Conservation (phyloP, 2,797 vertebrate genomes). For the Chrysolophus pictus region DNA sequence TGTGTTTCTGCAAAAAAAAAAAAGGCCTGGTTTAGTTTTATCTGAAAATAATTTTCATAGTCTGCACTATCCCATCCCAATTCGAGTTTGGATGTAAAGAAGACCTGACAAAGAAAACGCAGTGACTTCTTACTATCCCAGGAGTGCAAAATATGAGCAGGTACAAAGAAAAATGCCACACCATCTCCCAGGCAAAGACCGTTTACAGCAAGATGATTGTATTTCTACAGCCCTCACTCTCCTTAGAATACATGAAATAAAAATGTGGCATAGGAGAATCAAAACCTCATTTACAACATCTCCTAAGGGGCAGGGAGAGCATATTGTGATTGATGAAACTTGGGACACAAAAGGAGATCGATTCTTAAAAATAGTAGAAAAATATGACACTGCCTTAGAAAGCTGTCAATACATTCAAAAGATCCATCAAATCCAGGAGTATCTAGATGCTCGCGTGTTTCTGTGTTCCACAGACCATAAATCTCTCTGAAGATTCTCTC, state of each 20-base stretch:
- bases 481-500: not conserved
- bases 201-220: not conserved
- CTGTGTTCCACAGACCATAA: not conserved
- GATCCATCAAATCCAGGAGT: not conserved
- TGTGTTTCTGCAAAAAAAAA: not conserved
- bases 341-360: not conserved
- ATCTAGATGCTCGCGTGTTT: not conserved
- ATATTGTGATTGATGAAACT: not conserved
- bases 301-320: not conserved
- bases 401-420: not conserved
- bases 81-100: not conserved
- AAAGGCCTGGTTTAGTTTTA: not conserved
- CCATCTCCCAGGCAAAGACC: not conserved
- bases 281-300: not conserved
- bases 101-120: not conserved
- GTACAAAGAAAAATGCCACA: not conserved
- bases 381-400: not conserved
- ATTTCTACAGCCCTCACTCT: not conserved
- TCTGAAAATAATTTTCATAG: not conserved
- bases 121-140: not conserved
- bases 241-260: not conserved
- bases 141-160: not conserved
- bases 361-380: not conserved
- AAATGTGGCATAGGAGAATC: not conserved
- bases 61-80: not conserved